A percentile compares a stretch with the other conserved stretches of the same genome.
phyloP scores from a whole-genome alignment of 2,888 invertebrate genomes.

The Caenorhabditis sulstoni region DNA sequence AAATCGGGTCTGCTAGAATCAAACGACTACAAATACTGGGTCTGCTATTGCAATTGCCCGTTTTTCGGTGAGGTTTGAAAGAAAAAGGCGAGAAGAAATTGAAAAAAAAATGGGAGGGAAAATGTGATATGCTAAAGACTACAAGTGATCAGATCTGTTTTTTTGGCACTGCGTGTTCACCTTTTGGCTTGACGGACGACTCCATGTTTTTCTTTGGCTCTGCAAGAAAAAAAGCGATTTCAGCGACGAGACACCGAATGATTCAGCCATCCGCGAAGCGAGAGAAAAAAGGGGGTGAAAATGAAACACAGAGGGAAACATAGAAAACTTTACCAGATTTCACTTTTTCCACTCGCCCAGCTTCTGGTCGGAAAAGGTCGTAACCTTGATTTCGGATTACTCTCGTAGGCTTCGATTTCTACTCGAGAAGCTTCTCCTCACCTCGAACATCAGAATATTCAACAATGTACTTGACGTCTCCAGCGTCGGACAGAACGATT shows the following conservation, averaged over 20 bases:
- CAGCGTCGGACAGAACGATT: background rate
- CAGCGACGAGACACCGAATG: too few species aligned
- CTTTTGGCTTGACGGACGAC: too few species aligned
- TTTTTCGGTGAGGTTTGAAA: background rate
- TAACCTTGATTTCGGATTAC: constrained; percentile 1
- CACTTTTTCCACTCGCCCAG: background rate
- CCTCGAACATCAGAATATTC: background rate
- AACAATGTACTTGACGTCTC: background rate
- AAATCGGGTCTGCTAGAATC: too few species aligned
- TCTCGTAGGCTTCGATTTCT: background rate
- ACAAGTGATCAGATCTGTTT: too few species aligned
- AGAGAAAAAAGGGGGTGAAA: background rate
- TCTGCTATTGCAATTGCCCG: too few species aligned
- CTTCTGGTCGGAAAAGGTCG: background rate
- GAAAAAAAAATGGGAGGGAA: background rate
- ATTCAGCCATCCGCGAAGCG: background rate
- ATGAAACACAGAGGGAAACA: background rate
- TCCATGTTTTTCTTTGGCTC: too few species aligned
- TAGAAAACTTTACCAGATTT: background rate
- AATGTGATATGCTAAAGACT: too few species aligned
- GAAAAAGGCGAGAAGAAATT: background rate
- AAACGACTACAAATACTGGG: background rate
- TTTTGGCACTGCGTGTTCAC: too few species aligned
- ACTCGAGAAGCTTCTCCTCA: background rate
- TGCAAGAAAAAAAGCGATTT: too few species aligned